phyloP scores from a whole-genome alignment of 1,140 invertebrate genomes.

The roundworm (Caenorhabditis elegans) region WBcel235 BX284605.5:12270501-12271000 shows the following conservation, averaged over 20 bases:
- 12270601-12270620: neutral
- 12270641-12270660: constrained; percentile 61
- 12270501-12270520: constrained; percentile 63
- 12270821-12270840: constrained; percentile 55
- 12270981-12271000: neutral
- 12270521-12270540: constrained; percentile 59
- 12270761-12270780: constrained; percentile 50
- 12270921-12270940: constrained; percentile 54
- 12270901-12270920: constrained; percentile 60
- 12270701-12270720: neutral
- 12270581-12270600: neutral
- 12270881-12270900: constrained; percentile 60
- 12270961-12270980: constrained; percentile 29
- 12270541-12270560: constrained; percentile 51
- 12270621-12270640: constrained; percentile 48
- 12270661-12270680: constrained; percentile 64
- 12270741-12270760: constrained; percentile 37
- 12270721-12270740: constrained; percentile 39
- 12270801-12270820: constrained; percentile 50
- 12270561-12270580: neutral
- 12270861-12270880: constrained; percentile 40
- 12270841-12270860: constrained; percentile 41
- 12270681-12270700: constrained; percentile 44
- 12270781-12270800: constrained; percentile 58
- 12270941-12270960: constrained; percentile 47